Conservation (phyloP, 2,797 vertebrate genomes). For the Pogoniulus pusillus region DNA sequence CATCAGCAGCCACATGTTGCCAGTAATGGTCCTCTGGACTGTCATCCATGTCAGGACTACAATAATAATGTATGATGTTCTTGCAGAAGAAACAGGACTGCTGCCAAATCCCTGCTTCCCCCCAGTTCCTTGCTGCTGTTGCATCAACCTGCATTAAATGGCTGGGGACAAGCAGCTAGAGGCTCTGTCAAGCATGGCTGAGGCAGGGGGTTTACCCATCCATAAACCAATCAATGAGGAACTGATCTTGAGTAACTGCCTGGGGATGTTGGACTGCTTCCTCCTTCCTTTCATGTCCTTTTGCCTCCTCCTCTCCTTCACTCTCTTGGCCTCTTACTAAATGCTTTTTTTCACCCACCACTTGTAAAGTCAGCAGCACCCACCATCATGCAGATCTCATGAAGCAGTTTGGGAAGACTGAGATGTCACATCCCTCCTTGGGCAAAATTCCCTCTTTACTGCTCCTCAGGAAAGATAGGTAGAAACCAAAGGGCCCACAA, state of each 20-base stretch:
- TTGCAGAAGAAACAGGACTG: not conserved
- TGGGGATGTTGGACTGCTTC: not conserved
- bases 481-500: not conserved
- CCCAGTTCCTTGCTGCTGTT: not conserved
- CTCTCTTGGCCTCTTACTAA: not conserved
- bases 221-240: rapidly evolving
- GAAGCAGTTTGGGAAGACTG: not conserved
- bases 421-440: rapidly evolving
- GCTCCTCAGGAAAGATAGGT: not conserved
- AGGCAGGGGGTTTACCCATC: not conserved
- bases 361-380: not conserved
- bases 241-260: not conserved
- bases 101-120: not conserved
- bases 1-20: rapidly evolving
- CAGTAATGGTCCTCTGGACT: not conserved
- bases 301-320: not conserved
- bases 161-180: not conserved
- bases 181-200: not conserved
- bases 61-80: not conserved
- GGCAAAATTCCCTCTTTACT: not conserved
- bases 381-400: not conserved
- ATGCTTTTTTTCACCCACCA: not conserved
- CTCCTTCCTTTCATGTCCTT: not conserved
- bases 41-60: rapidly evolving
- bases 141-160: not conserved